Conservation (phyloP, 2,888 invertebrate genomes). For the Neocrepidodera transversa region DNA sequence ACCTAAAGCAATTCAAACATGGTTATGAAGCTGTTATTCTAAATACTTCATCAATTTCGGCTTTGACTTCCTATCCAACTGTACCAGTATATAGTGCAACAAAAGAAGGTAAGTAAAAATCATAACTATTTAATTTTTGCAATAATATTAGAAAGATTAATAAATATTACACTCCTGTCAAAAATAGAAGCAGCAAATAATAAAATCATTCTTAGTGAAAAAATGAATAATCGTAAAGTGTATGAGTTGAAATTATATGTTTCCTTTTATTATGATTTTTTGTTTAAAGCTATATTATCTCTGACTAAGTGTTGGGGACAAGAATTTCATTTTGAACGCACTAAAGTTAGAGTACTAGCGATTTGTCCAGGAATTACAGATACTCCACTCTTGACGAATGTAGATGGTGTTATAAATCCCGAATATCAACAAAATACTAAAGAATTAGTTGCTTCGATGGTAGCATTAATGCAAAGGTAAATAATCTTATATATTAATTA, state of each 20-base stretch:
- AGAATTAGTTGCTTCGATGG: background rate
- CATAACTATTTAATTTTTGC: no score
- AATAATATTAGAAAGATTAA: no score
- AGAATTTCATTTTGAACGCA: slow-evolving; percentile 51
- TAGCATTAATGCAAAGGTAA: background rate
- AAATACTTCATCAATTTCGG: slow-evolving; percentile 33
- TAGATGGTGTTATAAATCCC: background rate
- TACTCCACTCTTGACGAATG: slow-evolving; percentile 44
- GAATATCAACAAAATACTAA: background rate
- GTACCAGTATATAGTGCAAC: slow-evolving; percentile 5
- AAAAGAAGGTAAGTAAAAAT: background rate
- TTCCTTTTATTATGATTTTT: background rate
- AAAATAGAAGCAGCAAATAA: no score
- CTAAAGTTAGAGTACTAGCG: slow-evolving; percentile 62
- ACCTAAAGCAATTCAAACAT: slow-evolving; percentile 36
- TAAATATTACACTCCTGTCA: no score
- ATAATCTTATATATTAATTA: background rate
- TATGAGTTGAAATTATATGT: slow-evolving; percentile 14
- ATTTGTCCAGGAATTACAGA: slow-evolving; percentile 64
- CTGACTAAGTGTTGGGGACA: slow-evolving; percentile 36
- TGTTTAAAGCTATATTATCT: slow-evolving; percentile 13
- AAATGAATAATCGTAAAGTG: background rate
- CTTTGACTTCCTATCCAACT: slow-evolving; percentile 13
- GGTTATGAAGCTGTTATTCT: slow-evolving; percentile 36
- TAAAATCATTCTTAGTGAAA: background rate